A percentile compares a stretch with the other conserved stretches of the same genome.
phyloP scores from a whole-genome alignment of 1,140 invertebrate genomes.

The Argopecten irradians region DNA sequence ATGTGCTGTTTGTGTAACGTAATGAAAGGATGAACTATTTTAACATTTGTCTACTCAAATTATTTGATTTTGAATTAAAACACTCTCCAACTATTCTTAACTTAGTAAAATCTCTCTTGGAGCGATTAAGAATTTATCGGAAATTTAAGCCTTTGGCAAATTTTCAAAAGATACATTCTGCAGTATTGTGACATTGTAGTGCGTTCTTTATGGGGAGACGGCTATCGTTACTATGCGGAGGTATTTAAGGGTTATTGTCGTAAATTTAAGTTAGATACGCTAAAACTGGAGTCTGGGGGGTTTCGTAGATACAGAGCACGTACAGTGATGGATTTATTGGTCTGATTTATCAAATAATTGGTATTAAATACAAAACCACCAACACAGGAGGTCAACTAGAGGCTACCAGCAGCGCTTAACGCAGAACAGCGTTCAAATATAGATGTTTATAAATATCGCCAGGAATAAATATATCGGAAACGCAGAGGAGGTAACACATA shows the following conservation, averaged over 20 bases:
- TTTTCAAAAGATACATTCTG: not conserved
- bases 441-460: constrained; percentile 8
- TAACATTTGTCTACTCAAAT: no score
- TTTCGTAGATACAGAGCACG: not conserved
- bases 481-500: no score
- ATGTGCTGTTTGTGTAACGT: no score
- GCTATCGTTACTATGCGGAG: no score
- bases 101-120: no score
- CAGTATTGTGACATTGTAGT: not conserved
- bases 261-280: not conserved
- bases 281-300: not conserved
- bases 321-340: not conserved
- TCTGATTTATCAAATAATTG: not conserved
- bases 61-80: no score
- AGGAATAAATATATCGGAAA: no score
- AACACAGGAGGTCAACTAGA: not conserved
- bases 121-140: not conserved
- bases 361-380: not conserved
- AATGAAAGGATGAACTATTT: no score
- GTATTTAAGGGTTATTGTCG: not conserved
- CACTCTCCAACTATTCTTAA: no score
- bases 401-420: not conserved
- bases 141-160: not conserved
- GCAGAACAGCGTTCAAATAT: not conserved
- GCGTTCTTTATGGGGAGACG: no score